These are phyloP conservation scores for Melipona bicolor DNA, from an alignment of 2,888 invertebrate genomes.

Conservation along the genomic window DNA sequence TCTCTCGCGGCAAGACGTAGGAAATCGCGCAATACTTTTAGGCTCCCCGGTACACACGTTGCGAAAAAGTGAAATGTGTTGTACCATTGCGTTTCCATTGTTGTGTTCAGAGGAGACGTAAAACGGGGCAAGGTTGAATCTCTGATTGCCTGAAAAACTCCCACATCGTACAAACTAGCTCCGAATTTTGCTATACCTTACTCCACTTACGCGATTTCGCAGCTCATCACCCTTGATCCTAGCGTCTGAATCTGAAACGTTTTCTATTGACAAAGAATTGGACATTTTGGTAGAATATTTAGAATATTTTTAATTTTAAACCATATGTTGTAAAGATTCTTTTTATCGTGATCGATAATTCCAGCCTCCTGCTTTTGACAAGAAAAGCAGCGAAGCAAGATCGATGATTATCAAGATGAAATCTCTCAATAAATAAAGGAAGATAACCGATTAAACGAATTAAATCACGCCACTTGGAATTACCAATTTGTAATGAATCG, in stretches of 20 bases:
- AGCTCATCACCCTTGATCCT: not conserved
- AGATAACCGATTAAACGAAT: conserved; percentile 7
- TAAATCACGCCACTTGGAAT: not conserved
- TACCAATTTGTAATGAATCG: not conserved
- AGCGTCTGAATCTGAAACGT: not conserved
- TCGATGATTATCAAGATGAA: not conserved
- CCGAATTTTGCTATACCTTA: conserved; percentile 16
- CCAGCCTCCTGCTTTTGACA: not conserved
- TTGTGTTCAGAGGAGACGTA: conserved; percentile 69
- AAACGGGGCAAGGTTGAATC: conserved; percentile 78
- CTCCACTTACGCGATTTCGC: not conserved
- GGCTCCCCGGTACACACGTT: conserved; percentile 74
- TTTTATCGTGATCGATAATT: not conserved
- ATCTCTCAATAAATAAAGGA: not conserved
- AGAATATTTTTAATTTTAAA: not conserved
- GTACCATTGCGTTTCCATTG: conserved; percentile 75
- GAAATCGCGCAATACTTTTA: conserved; percentile 81
- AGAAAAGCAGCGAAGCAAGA: not conserved
- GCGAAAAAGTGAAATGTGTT: conserved; percentile 82
- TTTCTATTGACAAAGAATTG: not conserved
- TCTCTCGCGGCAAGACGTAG: conserved; percentile 68
- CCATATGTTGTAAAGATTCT: not conserved
- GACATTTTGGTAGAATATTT: not conserved
- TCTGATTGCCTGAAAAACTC: conserved; percentile 62
- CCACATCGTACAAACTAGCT: conserved; percentile 28